phyloP scores from a whole-genome alignment of 2,888 invertebrate species.

The Lycaena phlaeas region DNA sequence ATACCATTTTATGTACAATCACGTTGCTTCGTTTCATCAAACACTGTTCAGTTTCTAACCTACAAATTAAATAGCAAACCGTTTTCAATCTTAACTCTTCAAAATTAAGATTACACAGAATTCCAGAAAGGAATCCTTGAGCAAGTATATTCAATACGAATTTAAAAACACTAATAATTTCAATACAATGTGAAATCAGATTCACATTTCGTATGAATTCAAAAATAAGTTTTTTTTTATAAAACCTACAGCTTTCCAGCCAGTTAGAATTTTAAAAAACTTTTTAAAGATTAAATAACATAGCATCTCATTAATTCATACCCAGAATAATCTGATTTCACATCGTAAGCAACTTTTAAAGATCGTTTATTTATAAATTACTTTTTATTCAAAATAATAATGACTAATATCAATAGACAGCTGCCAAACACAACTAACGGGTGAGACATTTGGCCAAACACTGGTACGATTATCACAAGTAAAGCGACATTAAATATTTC shows the following conservation, averaged over 20 bases:
- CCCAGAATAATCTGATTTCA: too few relatives aligned
- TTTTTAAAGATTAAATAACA: slow-evolving; percentile 9
- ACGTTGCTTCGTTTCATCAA: slow-evolving; percentile 56
- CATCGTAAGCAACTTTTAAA: too few relatives aligned
- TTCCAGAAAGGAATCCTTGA: slow-evolving; percentile 1
- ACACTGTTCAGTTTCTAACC: slow-evolving; percentile 57
- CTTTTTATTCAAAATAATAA: too few relatives aligned
- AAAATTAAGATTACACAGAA: too few relatives aligned
- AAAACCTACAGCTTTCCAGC: slow-evolving; percentile 5
- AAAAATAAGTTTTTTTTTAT: slow-evolving; percentile 7
- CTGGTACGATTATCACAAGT: slow-evolving; percentile 24
- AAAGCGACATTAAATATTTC: slow-evolving; percentile 25
- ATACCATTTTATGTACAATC: slow-evolving; percentile 23
- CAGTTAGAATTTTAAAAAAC: slow-evolving; percentile 4
- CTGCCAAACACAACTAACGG: slow-evolving; percentile 3
- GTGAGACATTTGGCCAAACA: slow-evolving; percentile 3
- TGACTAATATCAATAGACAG: slow-evolving; percentile 4
- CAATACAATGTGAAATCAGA: not conserved
- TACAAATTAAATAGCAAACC: slow-evolving; percentile 23
- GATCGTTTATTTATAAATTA: too few relatives aligned
- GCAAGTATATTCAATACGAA: slow-evolving; percentile 6
- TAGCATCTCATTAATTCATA: too few relatives aligned
- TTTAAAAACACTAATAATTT: not conserved
- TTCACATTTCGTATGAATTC: slow-evolving; percentile 1
- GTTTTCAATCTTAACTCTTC: too few relatives aligned